A percentile compares a stretch with the other conserved stretches of the same genome.
Evolutionary conservation across 1,140 invertebrate genomes (phyloP).

Genomic region (Apis laboriosa): DNA sequence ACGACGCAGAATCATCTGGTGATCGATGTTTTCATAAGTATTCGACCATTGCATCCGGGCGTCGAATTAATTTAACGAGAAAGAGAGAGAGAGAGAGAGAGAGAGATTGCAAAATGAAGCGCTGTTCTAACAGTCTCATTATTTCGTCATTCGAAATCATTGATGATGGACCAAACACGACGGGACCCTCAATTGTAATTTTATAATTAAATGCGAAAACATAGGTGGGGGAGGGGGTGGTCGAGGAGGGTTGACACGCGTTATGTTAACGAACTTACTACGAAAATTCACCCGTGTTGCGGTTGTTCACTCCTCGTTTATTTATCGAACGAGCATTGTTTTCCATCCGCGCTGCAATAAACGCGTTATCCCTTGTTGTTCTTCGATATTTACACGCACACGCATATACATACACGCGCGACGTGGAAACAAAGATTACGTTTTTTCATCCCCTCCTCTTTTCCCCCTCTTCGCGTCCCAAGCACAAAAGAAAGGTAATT

Average conservation of each 20-base stretch:
- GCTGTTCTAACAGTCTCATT: background rate
- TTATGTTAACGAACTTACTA: slow-evolving; percentile 11
- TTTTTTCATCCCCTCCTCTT: background rate
- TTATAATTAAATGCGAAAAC: slow-evolving; percentile 28
- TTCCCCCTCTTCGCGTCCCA: background rate
- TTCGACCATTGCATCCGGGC: background rate
- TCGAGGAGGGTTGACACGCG: too few species aligned
- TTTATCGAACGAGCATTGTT: slow-evolving; percentile 23
- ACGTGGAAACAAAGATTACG: background rate
- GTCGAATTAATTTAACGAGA: background rate
- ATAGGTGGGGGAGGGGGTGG: too few species aligned
- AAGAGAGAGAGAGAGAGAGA: background rate
- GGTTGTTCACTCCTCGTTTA: background rate
- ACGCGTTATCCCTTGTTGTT: background rate
- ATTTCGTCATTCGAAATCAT: slow-evolving; percentile 34
- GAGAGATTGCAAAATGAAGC: background rate
- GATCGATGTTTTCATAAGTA: slow-evolving; percentile 3
- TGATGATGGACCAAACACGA: background rate
- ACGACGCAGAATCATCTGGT: too few species aligned
- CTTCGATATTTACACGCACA: background rate
- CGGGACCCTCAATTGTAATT: background rate
- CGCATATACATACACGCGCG: background rate
- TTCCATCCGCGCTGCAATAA: background rate
- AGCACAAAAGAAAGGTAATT: slow-evolving; percentile 5
- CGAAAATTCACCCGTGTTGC: slow-evolving; percentile 13